Conservation (phyloP, 2,113 vertebrate species). For the Petaurus breviceps region DNA sequence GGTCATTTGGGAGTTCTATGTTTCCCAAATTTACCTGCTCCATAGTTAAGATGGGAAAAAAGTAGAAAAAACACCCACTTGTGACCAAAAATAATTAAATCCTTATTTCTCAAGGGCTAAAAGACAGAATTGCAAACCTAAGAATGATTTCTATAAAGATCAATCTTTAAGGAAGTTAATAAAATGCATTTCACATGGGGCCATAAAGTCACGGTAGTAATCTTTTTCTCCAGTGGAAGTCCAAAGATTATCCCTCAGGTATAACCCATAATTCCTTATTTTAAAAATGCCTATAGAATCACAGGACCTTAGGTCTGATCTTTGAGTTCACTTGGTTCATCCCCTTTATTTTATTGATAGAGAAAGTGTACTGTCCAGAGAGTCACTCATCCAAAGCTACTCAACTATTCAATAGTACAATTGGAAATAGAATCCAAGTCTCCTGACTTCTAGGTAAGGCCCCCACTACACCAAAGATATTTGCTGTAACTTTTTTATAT, state of each 20-base stretch:
- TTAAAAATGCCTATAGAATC: fast-evolving
- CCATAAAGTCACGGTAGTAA: not conserved
- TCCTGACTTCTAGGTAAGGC: not conserved
- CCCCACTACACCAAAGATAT: not conserved
- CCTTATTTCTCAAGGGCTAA: not conserved
- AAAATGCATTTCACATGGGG: not conserved
- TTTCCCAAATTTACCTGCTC: not conserved
- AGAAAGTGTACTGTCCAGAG: not conserved
- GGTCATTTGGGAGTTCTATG: not conserved
- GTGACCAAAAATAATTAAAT: not conserved
- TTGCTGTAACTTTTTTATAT: not conserved
- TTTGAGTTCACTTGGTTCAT: not conserved
- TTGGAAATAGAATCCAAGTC: not conserved
- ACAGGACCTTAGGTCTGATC: not conserved
- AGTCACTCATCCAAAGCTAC: not conserved
- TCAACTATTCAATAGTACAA: not conserved
- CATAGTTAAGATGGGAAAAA: not conserved
- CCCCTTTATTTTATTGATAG: not conserved
- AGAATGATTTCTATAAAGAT: not conserved
- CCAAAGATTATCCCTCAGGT: fast-evolving
- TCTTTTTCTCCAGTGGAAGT: not conserved
- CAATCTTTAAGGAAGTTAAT: not conserved
- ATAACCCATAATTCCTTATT: fast-evolving
- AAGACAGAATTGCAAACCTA: fast-evolving
- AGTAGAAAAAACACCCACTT: not conserved